Base-by-base conservation (phyloP, 1,140 invertebrate genomes). In the Macrosteles quadrilineatus region DNA sequence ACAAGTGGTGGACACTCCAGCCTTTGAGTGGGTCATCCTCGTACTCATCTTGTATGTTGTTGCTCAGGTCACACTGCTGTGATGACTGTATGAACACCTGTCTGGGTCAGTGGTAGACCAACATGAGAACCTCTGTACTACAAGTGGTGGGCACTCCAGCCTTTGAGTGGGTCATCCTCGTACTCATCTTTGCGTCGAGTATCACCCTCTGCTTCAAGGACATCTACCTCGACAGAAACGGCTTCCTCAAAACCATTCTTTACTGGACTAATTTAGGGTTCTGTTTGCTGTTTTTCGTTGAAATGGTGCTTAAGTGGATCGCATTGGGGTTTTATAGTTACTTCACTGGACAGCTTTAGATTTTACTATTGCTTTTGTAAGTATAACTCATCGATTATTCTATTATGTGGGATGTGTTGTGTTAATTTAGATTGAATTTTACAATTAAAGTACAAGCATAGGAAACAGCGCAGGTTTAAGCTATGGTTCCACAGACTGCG, bases 351-450 rank as follows among this genome's bases (percentile, higher is more conserved):
- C 95, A 71, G 89, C 96, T 77, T 84, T 98, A 76, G 96, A 98
- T 85, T 98, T 97, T 85, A 90, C 96, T 78, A 98, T 98, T 80
- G 96, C 98, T 78, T 92, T 95, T 84, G 96, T 98, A 87, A 94
- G 93, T 90, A 21, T 25, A 21, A 63, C 14, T 36, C n/a, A n/a
- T n/a, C n/a, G n/a, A n/a, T n/a, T n/a, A n/a, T n/a, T n/a, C n/a
- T n/a, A n/a, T n/a, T n/a, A n/a, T n/a, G n/a, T n/a, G n/a, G n/a
- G n/a, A n/a, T n/a, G n/a, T n/a, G n/a, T n/a, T n/a, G n/a, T n/a
- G n/a, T n/a, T n/a, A n/a, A n/a, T n/a, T n/a, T n/a, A n/a, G n/a
- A n/a, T n/a, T n/a, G n/a, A n/a, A n/a, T n/a, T n/a, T n/a, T n/a
- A n/a, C n/a, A n/a, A n/a, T n/a, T n/a, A n/a, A n/a, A n/a, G n/a